phyloP scores from a whole-genome alignment of 2,113 vertebrate genomes.

The Rhombomys opimus region DNA sequence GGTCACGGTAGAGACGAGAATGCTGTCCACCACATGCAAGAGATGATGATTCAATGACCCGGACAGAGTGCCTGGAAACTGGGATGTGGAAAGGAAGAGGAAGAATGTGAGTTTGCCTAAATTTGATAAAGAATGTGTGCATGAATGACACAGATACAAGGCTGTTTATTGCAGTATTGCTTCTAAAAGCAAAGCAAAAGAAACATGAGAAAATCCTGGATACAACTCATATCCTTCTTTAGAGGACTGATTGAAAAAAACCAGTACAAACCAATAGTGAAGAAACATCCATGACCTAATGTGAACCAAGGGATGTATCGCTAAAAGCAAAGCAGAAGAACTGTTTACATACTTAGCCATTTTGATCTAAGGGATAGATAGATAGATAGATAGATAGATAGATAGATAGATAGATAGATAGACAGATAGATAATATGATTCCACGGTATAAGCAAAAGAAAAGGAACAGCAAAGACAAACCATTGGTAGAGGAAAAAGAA shows the following conservation, averaged over 20 bases:
- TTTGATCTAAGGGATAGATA: neutral
- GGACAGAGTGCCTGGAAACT: neutral
- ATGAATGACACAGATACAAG: neutral
- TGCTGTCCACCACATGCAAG: rapidly evolving
- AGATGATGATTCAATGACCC: neutral
- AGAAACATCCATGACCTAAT: neutral
- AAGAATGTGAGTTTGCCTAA: neutral
- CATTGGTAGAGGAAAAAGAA: neutral
- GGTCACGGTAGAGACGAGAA: neutral
- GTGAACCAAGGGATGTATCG: neutral
- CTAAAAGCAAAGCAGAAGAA: neutral
- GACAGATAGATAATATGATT: neutral
- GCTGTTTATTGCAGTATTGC: neutral
- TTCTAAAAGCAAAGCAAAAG: neutral
- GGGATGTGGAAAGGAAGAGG: neutral
- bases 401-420: too few species aligned
- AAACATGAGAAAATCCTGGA: neutral
- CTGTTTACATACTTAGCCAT: neutral
- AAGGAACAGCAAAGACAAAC: neutral
- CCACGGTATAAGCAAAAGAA: neutral
- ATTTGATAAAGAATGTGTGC: neutral
- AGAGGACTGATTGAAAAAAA: neutral
- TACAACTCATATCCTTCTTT: neutral
- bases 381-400: too few species aligned
- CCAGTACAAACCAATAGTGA: neutral